Evolutionary conservation across 2,888 invertebrate species (phyloP).

Genomic region (Glaucopsyche alexis): DNA sequence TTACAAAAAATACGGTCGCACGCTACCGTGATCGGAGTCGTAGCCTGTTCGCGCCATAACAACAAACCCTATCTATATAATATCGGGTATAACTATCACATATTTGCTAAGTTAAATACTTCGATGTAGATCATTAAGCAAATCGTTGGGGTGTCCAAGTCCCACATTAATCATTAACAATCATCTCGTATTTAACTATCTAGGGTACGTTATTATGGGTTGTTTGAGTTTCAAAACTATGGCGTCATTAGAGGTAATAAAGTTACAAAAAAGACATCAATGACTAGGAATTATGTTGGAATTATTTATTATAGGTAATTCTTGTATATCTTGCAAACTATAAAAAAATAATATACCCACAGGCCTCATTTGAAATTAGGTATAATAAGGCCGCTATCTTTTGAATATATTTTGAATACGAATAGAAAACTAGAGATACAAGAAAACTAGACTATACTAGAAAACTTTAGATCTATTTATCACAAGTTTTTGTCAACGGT

Average conservation of each 20-base stretch:
- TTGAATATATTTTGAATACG: too few relatives aligned
- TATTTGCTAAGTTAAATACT: constrained; percentile 72
- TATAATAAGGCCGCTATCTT: too few relatives aligned
- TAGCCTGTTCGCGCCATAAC: too few relatives aligned
- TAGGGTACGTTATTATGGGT: constrained; percentile 28
- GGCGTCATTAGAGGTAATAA: constrained; percentile 22
- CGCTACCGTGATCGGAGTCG: too few relatives aligned
- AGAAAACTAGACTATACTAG: too few relatives aligned
- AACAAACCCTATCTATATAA: neutral
- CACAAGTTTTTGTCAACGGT: too few relatives aligned
- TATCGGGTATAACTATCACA: constrained; percentile 50
- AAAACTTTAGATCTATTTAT: too few relatives aligned
- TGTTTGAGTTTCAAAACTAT: constrained; percentile 30
- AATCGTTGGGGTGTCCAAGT: constrained; percentile 49
- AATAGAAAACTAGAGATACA: too few relatives aligned
- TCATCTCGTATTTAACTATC: constrained; percentile 19
- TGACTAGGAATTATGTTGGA: constrained; percentile 14
- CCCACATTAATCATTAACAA: constrained; percentile 29
- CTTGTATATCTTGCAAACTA: constrained; percentile 17
- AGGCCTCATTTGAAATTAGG: too few relatives aligned
- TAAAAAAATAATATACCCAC: neutral
- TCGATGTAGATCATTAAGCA: constrained; percentile 62
- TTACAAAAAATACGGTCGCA: too few relatives aligned
- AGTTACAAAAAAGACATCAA: constrained; percentile 19
- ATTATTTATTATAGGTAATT: constrained; percentile 24